Evolutionary conservation across 2,888 invertebrate species (phyloP).

Genomic region (Blera fallax): DNA sequence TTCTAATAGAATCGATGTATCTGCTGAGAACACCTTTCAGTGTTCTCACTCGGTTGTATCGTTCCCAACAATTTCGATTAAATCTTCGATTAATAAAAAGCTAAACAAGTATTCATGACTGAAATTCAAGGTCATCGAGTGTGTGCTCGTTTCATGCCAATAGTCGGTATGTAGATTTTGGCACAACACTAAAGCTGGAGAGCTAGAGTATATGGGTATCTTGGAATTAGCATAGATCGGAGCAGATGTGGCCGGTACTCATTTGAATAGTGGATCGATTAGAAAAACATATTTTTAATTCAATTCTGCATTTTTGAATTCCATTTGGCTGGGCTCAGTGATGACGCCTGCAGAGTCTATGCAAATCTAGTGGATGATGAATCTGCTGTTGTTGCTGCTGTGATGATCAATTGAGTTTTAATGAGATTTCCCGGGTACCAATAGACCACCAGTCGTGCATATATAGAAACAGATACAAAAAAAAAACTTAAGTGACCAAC

Average conservation of each 20-base stretch:
- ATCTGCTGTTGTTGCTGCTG: background rate
- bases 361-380: slow-evolving; percentile 29
- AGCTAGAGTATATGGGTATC: background rate
- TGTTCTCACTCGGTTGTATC: slow-evolving; percentile 30
- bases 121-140: slow-evolving; percentile 61
- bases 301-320: slow-evolving; percentile 57
- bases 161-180: slow-evolving; percentile 55
- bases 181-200: slow-evolving; percentile 29
- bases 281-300: slow-evolving; percentile 33
- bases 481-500: background rate
- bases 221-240: slow-evolving; percentile 22
- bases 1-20: background rate
- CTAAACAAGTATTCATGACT: slow-evolving; percentile 51
- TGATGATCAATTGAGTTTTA: slow-evolving; percentile 68
- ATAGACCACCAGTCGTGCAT: slow-evolving; percentile 60
- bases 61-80: slow-evolving; percentile 39
- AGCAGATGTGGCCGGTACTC: slow-evolving; percentile 27
- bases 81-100: slow-evolving; percentile 27
- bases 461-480: no score
- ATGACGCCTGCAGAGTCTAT: background rate
- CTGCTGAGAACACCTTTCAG: slow-evolving; percentile 12
- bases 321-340: slow-evolving; percentile 15
- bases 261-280: slow-evolving; percentile 68
- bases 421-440: slow-evolving; percentile 53
- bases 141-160: slow-evolving; percentile 41